Evolutionary conservation across 2,113 vertebrate genomes (phyloP), one percentile per base, ranked within the genome.

Genomic region (Periophthalmodon schlosseri): DNA sequence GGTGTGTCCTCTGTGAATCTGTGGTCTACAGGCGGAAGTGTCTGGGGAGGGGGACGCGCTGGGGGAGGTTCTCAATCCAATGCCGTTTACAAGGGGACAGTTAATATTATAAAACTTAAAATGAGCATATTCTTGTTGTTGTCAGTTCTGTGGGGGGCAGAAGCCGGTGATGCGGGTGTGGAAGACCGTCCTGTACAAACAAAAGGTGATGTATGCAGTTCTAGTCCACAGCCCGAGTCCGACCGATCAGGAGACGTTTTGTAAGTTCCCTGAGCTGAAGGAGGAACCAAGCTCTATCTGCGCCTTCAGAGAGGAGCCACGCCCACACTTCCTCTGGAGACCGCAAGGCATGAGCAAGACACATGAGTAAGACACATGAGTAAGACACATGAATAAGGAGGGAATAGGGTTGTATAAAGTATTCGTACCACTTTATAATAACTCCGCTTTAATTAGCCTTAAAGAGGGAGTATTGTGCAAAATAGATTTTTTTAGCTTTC

Each of bases 271-370:
- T 3, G 0, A 56, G 10, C 60, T 88, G 68, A 3, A 63, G 0
- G 70, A 80, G 2, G 39, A 72, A n/a, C 63, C 63, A 0, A 8
- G 78, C 5, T 49, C 69, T 2, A 24, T 86, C 57, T 88, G 84
- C 6, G 14, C 20, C 15, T 86, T 74, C 73, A 72, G 1, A 60
- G 49, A 88, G 0, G 65, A 73, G 1, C 63, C 63, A 2, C 9
- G 4, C 0, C 63, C 63, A 11, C 2, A 1, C 28, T 76, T 82
- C 33, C 46, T 76, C 68, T 88, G 84, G 86, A 86, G 77, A 16
- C 23, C 84, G 1, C 34, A 86, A 74, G 86, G 81, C 69, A 86
- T 88, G 81, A 67, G 79, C 82, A 21, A 2, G 1, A 80, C 76
- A 6, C 86, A 84, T 64, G 0, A 1, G 86, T 82, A 23, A 52